Conservation (phyloP, 2,888 invertebrate genomes). For the Pristionchus entomophagus region DNA sequence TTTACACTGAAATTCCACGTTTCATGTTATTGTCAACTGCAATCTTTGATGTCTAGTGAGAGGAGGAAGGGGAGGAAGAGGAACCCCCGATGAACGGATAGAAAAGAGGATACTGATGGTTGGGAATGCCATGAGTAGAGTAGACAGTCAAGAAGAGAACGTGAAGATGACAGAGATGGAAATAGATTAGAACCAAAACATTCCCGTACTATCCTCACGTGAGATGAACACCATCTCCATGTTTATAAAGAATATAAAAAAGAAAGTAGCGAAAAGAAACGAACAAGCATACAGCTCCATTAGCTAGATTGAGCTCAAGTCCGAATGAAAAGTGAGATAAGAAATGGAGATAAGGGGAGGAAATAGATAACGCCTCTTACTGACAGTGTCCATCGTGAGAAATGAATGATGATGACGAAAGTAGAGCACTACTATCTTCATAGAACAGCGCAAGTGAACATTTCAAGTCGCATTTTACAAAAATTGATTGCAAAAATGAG, state of each 20-base stretch:
- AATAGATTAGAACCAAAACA: slow-evolving; percentile 26
- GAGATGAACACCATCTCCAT: background rate
- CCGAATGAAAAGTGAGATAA: slow-evolving; percentile 5
- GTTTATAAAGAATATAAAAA: background rate
- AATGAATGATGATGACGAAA: background rate
- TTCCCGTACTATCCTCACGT: background rate
- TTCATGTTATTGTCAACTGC: background rate
- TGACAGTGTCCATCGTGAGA: background rate
- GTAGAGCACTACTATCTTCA: background rate
- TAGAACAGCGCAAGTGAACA: background rate
- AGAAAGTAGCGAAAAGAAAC: background rate
- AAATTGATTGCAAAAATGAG: no score
- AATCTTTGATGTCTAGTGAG: slow-evolving; percentile 15
- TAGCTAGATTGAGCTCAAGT: background rate
- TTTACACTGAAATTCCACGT: no score
- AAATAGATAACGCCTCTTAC: background rate
- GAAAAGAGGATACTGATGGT: background rate
- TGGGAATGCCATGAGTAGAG: no score
- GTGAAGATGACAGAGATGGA: background rate
- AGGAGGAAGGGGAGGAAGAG: background rate
- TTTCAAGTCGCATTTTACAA: no score
- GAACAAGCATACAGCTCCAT: background rate
- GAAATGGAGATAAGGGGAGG: background rate
- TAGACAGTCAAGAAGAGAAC: background rate
- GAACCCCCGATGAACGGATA: background rate